These are phyloP conservation scores for Gryllus longicercus DNA, from an alignment of 2,888 invertebrate species.

Conservation along the genomic window DNA sequence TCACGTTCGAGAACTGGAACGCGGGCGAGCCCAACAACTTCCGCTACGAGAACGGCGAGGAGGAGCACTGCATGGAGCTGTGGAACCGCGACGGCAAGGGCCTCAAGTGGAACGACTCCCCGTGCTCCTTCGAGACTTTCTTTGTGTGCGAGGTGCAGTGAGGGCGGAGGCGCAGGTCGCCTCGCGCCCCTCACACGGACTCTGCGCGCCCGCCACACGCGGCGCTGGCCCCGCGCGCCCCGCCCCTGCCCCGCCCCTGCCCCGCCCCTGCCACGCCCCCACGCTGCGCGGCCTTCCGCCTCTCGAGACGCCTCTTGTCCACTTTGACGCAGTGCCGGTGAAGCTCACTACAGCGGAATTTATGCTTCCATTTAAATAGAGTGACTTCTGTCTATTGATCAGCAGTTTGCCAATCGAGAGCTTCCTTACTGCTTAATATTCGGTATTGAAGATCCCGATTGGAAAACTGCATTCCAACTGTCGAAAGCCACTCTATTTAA, in stretches of 20 bases:
- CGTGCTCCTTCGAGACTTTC: slow-evolving; percentile 88
- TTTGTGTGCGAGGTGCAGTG: slow-evolving; percentile 82
- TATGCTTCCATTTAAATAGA: too few relatives aligned
- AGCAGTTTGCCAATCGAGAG: too few relatives aligned
- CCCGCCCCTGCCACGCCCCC: neutral
- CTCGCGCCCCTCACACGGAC: neutral
- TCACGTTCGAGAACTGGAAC: slow-evolving; percentile 91
- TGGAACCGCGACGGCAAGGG: slow-evolving; percentile 92
- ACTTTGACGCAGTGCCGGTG: too few relatives aligned
- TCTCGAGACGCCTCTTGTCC: too few relatives aligned
- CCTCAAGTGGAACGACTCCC: slow-evolving; percentile 89
- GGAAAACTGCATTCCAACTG: too few relatives aligned
- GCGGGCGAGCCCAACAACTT: slow-evolving; percentile 92
- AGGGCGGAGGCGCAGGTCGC: neutral
- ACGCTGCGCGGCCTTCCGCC: too few relatives aligned
- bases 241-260: neutral
- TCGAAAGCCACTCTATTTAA: too few relatives aligned
- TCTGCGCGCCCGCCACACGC: neutral
- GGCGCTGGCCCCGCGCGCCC: slow-evolving; percentile 20
- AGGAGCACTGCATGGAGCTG: slow-evolving; percentile 85
- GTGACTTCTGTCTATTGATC: too few relatives aligned
- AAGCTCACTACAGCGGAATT: too few relatives aligned
- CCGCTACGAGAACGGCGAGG: slow-evolving; percentile 88
- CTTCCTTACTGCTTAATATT: too few relatives aligned
- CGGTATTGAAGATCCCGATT: too few relatives aligned